phyloP scores from a whole-genome alignment of 2,888 invertebrate genomes.

The Mechanitis mazaeus region DNA sequence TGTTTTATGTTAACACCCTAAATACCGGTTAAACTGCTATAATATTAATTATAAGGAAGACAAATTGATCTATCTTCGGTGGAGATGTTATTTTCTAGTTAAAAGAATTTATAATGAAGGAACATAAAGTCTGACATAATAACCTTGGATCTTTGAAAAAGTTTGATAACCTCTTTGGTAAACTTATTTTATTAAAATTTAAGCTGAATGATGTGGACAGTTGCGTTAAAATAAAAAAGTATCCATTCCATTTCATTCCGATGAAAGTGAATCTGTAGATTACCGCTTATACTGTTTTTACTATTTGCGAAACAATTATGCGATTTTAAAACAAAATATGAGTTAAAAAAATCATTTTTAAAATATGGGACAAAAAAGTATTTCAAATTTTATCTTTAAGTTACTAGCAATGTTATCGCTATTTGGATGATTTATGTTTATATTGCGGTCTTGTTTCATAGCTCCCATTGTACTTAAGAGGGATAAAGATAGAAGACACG shows the following conservation, averaged over 20 bases:
- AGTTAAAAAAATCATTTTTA: neutral
- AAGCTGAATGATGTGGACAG: neutral
- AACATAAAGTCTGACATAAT: conserved; percentile 6
- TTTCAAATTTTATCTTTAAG: conserved; percentile 19
- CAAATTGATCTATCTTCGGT: neutral
- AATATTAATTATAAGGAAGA: neutral
- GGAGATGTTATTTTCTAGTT: neutral
- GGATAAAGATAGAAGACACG: conserved; percentile 18
- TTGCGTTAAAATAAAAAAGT: conserved; percentile 14
- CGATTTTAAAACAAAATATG: neutral
- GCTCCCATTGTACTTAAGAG: neutral
- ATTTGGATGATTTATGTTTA: conserved; percentile 29
- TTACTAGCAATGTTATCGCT: conserved; percentile 20
- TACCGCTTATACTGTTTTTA: too few species aligned
- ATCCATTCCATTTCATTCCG: conserved; percentile 33
- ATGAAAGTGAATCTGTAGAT: conserved; percentile 33
- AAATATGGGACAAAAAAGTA: conserved; percentile 4
- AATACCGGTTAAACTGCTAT: neutral
- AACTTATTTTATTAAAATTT: neutral
- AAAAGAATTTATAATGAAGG: conserved; percentile 4
- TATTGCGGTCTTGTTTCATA: conserved; percentile 25
- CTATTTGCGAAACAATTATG: neutral
- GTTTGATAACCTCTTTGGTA: conserved; percentile 30
- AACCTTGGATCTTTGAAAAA: conserved; percentile 29
- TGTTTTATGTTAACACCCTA: neutral